phyloP scores from a whole-genome alignment of 1,140 invertebrate species.

The Neodiprion pinetum region DNA sequence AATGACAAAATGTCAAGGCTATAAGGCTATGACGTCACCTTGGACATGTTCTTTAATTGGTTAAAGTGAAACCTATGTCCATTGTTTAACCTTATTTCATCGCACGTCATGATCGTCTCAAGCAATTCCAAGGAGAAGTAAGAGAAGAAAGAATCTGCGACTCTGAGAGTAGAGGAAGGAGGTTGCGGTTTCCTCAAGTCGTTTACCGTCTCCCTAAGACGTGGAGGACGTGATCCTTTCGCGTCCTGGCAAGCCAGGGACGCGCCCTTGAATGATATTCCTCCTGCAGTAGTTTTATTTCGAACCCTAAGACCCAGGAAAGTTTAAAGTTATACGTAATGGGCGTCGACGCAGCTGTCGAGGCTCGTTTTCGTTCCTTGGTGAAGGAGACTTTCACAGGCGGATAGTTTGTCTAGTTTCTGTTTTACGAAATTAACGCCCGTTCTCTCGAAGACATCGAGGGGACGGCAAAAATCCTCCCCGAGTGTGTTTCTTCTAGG shows the following conservation, averaged over 20 bases:
- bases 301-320: constrained; percentile 30
- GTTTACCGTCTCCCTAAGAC: constrained; percentile 39
- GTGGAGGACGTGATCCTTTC: constrained; percentile 51
- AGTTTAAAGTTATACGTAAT: constrained; percentile 26
- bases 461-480: not conserved
- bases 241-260: constrained; percentile 36
- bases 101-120: constrained; percentile 16
- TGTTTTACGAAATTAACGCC: not conserved
- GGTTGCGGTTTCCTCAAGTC: constrained; percentile 58
- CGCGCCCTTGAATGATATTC: too few species aligned
- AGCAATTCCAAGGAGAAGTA: not conserved
- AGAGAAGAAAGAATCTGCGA: not conserved
- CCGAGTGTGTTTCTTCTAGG: not conserved
- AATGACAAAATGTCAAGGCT: too few species aligned
- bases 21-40: too few species aligned
- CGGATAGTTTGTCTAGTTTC: constrained; percentile 21
- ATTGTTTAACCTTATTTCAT: not conserved
- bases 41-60: too few species aligned
- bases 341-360: constrained; percentile 43
- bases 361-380: constrained; percentile 13
- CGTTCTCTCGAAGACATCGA: not conserved
- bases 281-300: constrained; percentile 22
- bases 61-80: constrained; percentile 22
- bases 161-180: constrained; percentile 45
- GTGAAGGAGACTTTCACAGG: constrained; percentile 3